phyloP scores from a whole-genome alignment of 2,797 vertebrate genomes.

The Hapalemur alaotrensis region DNA sequence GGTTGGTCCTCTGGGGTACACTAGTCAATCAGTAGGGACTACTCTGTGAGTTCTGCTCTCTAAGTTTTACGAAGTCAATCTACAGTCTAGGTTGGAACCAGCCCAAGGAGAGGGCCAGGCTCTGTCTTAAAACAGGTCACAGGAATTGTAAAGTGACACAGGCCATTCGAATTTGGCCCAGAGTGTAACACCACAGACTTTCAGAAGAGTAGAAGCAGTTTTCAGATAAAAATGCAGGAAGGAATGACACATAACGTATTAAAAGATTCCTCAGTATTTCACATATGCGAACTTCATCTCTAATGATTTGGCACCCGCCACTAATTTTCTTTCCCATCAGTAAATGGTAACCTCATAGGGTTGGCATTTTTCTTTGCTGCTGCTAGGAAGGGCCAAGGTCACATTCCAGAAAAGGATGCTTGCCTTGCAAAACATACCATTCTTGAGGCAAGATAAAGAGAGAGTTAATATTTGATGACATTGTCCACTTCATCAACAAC shows the following conservation, averaged over 20 bases:
- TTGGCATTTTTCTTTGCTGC: slow-evolving; percentile 79
- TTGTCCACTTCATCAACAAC: slow-evolving; percentile 66
- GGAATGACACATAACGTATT: not conserved
- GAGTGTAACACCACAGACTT: not conserved
- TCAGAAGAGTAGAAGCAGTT: not conserved
- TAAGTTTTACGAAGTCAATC: not conserved
- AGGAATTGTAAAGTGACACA: not conserved
- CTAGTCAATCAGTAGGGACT: not conserved
- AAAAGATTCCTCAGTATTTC: not conserved
- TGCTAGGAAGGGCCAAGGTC: slow-evolving; percentile 82
- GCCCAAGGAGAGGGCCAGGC: not conserved
- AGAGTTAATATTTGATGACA: slow-evolving; percentile 85
- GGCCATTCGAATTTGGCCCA: not conserved
- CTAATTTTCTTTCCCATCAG: slow-evolving; percentile 74
- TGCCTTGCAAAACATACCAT: slow-evolving; percentile 83
- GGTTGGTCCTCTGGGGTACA: not conserved
- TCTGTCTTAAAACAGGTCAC: not conserved
- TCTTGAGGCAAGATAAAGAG: slow-evolving; percentile 84
- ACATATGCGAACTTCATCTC: slow-evolving; percentile 44
- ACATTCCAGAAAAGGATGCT: slow-evolving; percentile 82
- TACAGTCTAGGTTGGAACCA: not conserved
- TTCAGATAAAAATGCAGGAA: not conserved
- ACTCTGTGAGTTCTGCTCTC: not conserved
- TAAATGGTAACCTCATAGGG: slow-evolving; percentile 77
- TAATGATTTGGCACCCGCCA: slow-evolving; percentile 49